A percentile compares a stretch with the other conserved stretches of the same genome.
phyloP scores from a whole-genome alignment of 1,140 invertebrate species.

The Bombus waltoni region DNA sequence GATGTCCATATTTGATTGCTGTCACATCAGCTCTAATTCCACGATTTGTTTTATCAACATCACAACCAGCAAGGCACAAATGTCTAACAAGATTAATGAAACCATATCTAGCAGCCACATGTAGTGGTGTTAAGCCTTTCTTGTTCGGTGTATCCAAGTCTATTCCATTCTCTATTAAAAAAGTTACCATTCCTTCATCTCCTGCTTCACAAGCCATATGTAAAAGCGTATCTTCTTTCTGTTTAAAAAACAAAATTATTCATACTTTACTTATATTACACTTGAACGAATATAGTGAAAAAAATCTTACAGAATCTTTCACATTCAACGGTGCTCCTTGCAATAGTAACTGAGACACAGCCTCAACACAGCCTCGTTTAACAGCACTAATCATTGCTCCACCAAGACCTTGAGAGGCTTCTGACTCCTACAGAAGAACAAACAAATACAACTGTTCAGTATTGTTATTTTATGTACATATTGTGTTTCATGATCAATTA shows the following conservation, averaged over 20 bases:
- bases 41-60: conserved; percentile 86
- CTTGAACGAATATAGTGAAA: background rate
- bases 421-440: conserved; percentile 77
- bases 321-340: conserved; percentile 88
- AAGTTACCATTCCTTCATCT: conserved; percentile 87
- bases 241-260: conserved; percentile 54
- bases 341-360: conserved; percentile 84
- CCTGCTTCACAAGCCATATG: conserved; percentile 89
- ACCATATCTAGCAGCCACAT: conserved; percentile 89
- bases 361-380: conserved; percentile 80
- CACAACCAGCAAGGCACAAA: conserved; percentile 89
- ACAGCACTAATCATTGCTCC: conserved; percentile 80
- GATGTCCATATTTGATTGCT: conserved; percentile 90
- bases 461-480: background rate
- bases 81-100: conserved; percentile 90
- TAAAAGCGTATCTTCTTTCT: conserved; percentile 90
- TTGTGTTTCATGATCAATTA: background rate
- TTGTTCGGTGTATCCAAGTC: conserved; percentile 88
- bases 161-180: conserved; percentile 90
- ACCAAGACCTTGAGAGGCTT: conserved; percentile 79
- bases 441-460: conserved; percentile 42
- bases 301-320: conserved; percentile 85
- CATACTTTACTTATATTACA: conserved; percentile 1
- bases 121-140: conserved; percentile 88
- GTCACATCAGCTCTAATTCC: conserved; percentile 92